Base-by-base conservation (phyloP, 2,113 vertebrate species). In the Pelvicachromis taeniatus region DNA sequence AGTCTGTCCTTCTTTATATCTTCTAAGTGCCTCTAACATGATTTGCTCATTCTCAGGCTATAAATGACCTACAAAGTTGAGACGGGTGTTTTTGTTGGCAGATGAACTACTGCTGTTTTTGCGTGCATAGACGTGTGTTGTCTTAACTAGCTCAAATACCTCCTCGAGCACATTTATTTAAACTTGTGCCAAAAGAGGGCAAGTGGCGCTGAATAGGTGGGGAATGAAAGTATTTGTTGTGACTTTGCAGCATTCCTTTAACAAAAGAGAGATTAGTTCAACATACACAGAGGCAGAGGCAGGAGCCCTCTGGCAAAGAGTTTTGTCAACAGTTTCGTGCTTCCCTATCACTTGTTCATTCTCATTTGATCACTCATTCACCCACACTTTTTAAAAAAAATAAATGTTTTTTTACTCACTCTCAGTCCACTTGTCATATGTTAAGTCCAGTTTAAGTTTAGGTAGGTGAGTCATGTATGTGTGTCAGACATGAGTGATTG, bases 251-350 rank as follows among this genome's bases (percentile, higher is more conserved):
- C 93, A 94, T 95, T 93, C 93, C 91, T 91, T 83, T 38, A 78
- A 95, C 95, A 95, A 95, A 95, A 91, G 93, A 87, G 86, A 93
- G 91, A 94, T 94, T 94, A 95, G 35, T 79, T 86, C 73, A 85
- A 90, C 90, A 92, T 86, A 87, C 77, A 87, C 73, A 50, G 52
- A 93, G 83, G 84, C 88, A 79, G 91, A 31, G 83, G 85, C 86
- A 88, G 84, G 68, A 84, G 85, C 88, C 91, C 87, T 89, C 85
- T 85, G 88, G 93, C 82, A 81, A 88, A 90, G 78, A 86, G 52
- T 88, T 91, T 88, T 85, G 84, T 92, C 85, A 89, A 88, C 65
- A 87, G 90, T 86, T 87, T 58, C 77, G 77, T 88, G 61, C 86
- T 85, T 78, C 70, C 88, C 56, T 91, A 88, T 91, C 58, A 70